Conservation (phyloP, 1,140 invertebrate species). For the Nasonia vitripennis region DNA sequence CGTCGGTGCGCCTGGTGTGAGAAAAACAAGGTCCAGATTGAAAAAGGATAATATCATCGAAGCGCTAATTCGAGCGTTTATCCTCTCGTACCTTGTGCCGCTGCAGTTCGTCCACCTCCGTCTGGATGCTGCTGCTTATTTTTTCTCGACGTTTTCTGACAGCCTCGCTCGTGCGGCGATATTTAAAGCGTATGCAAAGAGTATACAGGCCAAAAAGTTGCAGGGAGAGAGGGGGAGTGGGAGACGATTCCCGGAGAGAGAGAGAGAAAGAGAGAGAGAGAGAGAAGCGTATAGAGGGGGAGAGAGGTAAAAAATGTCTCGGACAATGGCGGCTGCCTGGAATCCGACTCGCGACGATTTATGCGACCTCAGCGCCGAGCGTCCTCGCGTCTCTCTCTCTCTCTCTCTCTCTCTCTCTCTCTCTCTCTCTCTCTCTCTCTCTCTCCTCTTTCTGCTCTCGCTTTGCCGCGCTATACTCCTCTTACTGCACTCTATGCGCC, state of each 20-base stretch:
- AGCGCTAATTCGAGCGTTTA: not conserved
- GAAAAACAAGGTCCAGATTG: not conserved
- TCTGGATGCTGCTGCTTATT: not conserved
- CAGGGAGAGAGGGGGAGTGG: not conserved
- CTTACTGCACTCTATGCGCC: not conserved
- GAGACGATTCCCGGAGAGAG: not conserved
- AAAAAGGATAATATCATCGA: not conserved
- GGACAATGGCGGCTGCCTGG: slow-evolving; percentile 70
- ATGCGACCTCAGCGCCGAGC: slow-evolving; percentile 63
- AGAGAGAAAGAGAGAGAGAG: not conserved
- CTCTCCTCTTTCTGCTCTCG: not conserved
- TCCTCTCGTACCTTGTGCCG: too few species aligned
- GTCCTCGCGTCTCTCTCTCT: slow-evolving; percentile 46
- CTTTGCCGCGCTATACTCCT: not conserved
- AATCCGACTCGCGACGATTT: slow-evolving; percentile 71
- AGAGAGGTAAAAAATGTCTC: slow-evolving; percentile 59
- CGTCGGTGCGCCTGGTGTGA: not conserved
- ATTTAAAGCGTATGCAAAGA: slow-evolving; percentile 72
- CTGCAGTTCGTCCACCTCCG: not conserved
- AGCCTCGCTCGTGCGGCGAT: slow-evolving; percentile 51
- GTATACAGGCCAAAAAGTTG: slow-evolving; percentile 48
- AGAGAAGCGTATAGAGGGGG: not conserved
- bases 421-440: slow-evolving; percentile 42
- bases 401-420: too few species aligned
- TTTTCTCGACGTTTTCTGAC: not conserved